A percentile compares a stretch with the other conserved stretches of the same genome.
Evolutionary conservation across 2,888 invertebrate genomes (phyloP).

Genomic region (Bellardia bayeri): DNA sequence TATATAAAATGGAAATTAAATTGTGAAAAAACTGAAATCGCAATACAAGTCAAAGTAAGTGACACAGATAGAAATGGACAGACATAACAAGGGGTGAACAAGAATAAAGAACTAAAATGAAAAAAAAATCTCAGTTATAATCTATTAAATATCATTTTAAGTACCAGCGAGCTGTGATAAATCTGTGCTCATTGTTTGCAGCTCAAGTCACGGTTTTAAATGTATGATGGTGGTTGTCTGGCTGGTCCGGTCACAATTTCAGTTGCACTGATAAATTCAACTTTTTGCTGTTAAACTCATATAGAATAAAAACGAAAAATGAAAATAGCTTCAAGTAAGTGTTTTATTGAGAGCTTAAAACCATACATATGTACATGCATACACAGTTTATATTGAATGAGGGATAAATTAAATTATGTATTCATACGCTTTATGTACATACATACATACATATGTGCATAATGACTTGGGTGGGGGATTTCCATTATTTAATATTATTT

Average conservation of each 20-base stretch:
- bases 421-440: slow-evolving; percentile 16
- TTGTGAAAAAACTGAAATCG: neutral
- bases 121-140: slow-evolving; percentile 49
- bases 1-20: slow-evolving; percentile 31
- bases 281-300: neutral
- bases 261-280: slow-evolving; percentile 50
- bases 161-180: slow-evolving; percentile 10
- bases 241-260: slow-evolving; percentile 15
- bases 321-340: slow-evolving; percentile 21
- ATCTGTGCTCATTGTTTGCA: slow-evolving; percentile 16
- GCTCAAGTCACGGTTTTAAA: neutral
- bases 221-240: neutral
- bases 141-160: slow-evolving; percentile 59
- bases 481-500: slow-evolving; percentile 39
- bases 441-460: neutral
- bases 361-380: slow-evolving; percentile 6
- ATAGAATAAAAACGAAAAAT: neutral
- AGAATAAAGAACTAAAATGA: neutral
- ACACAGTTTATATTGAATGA: slow-evolving; percentile 49
- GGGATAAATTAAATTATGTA: slow-evolving; percentile 68
- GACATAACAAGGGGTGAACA: neutral
- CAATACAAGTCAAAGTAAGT: neutral
- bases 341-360: slow-evolving; percentile 8
- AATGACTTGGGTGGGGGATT: slow-evolving; percentile 25
- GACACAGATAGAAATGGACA: neutral